A percentile compares a stretch with the other conserved stretches of the same genome.
phyloP scores from a whole-genome alignment of 1,140 invertebrate species.

The Stenopsyche tienmushanensis region DNA sequence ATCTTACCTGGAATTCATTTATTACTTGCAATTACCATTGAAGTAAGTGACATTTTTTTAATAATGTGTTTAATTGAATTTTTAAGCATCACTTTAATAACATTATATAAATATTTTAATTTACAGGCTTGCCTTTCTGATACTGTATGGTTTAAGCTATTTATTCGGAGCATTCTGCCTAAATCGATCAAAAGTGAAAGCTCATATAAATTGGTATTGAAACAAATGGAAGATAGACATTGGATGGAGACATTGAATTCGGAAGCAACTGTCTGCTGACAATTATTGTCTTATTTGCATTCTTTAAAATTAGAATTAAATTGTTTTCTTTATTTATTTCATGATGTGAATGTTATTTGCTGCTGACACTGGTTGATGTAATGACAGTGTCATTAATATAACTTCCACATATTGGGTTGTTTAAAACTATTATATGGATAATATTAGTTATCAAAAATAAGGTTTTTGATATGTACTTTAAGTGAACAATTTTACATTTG shows the following conservation, averaged over 20 bases:
- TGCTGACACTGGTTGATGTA: conserved; percentile 17
- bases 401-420: too few species aligned
- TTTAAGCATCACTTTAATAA: neutral
- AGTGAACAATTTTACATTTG: too few species aligned
- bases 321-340: neutral
- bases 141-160: conserved; percentile 34
- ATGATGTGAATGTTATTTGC: neutral
- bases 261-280: conserved; percentile 38
- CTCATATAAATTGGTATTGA: conserved; percentile 37
- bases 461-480: too few species aligned
- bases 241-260: conserved; percentile 40
- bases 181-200: conserved; percentile 28
- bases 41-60: conserved; percentile 44
- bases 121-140: conserved; percentile 37
- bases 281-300: conserved; percentile 29
- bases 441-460: too few species aligned
- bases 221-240: conserved; percentile 37
- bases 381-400: too few species aligned
- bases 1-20: conserved; percentile 51
- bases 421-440: too few species aligned
- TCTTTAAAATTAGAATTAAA: conserved; percentile 15
- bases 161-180: conserved; percentile 33
- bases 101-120: conserved; percentile 20
- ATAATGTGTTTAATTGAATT: neutral
- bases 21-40: conserved; percentile 50